A percentile compares a stretch with the other conserved stretches of the same genome.
phyloP scores from a whole-genome alignment of 2,888 invertebrate genomes.

The Orchesellides sinensis region DNA sequence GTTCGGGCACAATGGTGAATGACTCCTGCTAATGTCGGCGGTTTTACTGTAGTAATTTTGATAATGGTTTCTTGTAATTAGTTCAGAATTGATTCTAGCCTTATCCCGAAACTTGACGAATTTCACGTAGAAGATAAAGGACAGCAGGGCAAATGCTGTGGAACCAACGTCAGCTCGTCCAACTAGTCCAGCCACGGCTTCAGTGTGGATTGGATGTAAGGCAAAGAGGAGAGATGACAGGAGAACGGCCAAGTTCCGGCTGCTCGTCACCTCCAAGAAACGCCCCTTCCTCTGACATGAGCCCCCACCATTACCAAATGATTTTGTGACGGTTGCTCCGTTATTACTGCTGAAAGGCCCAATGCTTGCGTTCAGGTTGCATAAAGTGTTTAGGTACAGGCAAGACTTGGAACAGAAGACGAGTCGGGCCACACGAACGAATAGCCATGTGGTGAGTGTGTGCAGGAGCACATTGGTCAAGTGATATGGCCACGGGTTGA shows the following conservation, averaged over 20 bases:
- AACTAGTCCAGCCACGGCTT: slow-evolving; percentile 96
- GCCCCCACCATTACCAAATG: slow-evolving; percentile 25
- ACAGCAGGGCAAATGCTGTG: slow-evolving; percentile 91
- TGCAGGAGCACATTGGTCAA: slow-evolving; percentile 80
- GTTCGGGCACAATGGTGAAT: slow-evolving; percentile 64
- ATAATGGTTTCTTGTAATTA: slow-evolving; percentile 33
- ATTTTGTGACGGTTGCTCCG: slow-evolving; percentile 1
- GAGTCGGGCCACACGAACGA: slow-evolving; percentile 76
- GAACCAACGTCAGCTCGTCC: slow-evolving; percentile 96
- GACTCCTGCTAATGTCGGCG: slow-evolving; percentile 53
- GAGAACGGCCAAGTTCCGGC: slow-evolving; percentile 75
- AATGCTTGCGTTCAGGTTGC: slow-evolving; percentile 19
- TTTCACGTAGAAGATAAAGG: slow-evolving; percentile 90
- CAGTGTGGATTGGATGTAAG: slow-evolving; percentile 96
- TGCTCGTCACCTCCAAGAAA: slow-evolving; percentile 57
- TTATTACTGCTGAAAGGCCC: background rate
- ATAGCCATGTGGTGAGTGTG: slow-evolving; percentile 77
- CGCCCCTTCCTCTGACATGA: slow-evolving; percentile 57
- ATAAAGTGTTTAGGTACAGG: slow-evolving; percentile 72
- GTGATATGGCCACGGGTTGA: slow-evolving; percentile 90
- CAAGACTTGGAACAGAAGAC: slow-evolving; percentile 72
- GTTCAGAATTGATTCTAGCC: slow-evolving; percentile 54
- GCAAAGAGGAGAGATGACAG: slow-evolving; percentile 93
- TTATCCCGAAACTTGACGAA: slow-evolving; percentile 81
- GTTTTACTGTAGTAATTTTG: no score